Percentiles rank a stretch among this genome's conserved stretches.
These are phyloP conservation scores for Vanessa tameamea DNA, from an alignment of 1,140 invertebrate species.

Conservation along the genomic window DNA sequence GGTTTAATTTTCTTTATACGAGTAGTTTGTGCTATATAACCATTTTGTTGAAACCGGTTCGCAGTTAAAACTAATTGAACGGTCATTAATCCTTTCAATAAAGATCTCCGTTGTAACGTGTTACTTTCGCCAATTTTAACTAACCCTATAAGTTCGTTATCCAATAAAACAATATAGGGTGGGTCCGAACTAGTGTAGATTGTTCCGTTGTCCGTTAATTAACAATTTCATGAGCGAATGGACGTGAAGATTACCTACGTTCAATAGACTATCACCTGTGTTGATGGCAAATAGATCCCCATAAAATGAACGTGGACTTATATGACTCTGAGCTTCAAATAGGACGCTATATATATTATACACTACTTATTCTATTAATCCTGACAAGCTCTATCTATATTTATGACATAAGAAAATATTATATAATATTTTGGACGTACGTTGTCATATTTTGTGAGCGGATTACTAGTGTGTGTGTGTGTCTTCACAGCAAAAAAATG, in stretches of 20 bases:
- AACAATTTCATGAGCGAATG: constrained; percentile 62
- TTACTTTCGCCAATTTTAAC: constrained; percentile 27
- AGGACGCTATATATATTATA: not conserved
- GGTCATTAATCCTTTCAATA: constrained; percentile 28
- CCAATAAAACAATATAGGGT: constrained; percentile 40
- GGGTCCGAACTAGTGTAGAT: constrained; percentile 21
- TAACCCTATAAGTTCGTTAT: constrained; percentile 27
- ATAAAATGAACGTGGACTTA: constrained; percentile 43
- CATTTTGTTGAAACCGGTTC: no score
- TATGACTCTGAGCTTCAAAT: constrained; percentile 10
- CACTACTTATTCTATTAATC: not conserved
- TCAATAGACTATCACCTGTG: constrained; percentile 49
- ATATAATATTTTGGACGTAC: no score
- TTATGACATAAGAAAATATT: no score
- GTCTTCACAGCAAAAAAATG: no score
- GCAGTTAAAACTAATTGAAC: constrained; percentile 14
- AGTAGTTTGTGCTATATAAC: no score
- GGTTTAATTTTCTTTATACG: no score
- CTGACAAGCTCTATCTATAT: not conserved
- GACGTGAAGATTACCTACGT: constrained; percentile 47
- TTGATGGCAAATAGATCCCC: constrained; percentile 53
- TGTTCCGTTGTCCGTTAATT: constrained; percentile 55
- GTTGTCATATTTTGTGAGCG: no score
- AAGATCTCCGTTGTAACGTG: constrained; percentile 12
- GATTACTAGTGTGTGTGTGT: no score